Conservation (phyloP, 2,888 invertebrate species). For the Himalopsyche japonica region DNA sequence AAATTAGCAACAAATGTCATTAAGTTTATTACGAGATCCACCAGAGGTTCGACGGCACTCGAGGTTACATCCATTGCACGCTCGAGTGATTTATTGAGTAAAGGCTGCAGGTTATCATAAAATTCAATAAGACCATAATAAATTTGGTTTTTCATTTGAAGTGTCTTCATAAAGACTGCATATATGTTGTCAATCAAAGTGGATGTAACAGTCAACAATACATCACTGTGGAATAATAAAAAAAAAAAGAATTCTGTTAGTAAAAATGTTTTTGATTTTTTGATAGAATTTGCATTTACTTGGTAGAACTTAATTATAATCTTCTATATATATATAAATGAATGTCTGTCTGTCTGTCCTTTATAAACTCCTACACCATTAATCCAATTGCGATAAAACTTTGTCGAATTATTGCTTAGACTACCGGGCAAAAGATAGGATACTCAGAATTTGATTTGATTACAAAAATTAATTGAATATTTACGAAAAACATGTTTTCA, state of each 20-base stretch:
- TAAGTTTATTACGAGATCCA: constrained; percentile 57
- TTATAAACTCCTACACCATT: too few relatives aligned
- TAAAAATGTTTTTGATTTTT: too few relatives aligned
- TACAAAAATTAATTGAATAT: too few relatives aligned
- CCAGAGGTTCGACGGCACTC: constrained; percentile 50
- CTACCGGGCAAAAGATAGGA: too few relatives aligned
- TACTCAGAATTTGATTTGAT: too few relatives aligned
- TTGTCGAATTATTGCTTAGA: too few relatives aligned
- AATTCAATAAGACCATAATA: neutral
- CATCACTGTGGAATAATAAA: constrained; percentile 30
- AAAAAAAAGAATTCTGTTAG: neutral
- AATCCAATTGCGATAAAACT: too few relatives aligned
- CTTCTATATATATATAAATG: too few relatives aligned
- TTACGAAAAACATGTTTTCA: too few relatives aligned
- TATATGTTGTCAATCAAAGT: constrained; percentile 45
- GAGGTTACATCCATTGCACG: constrained; percentile 50
- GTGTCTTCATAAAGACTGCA: neutral
- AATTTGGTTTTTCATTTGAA: neutral
- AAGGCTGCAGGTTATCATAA: constrained; percentile 48
- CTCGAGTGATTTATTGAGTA: constrained; percentile 47
- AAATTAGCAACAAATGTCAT: constrained; percentile 60
- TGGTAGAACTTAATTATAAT: too few relatives aligned
- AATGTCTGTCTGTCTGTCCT: too few relatives aligned
- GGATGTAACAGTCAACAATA: constrained; percentile 46
- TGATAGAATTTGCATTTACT: too few relatives aligned